Base-by-base conservation (phyloP, 2,888 invertebrate species). In the Protophormia terraenovae region DNA sequence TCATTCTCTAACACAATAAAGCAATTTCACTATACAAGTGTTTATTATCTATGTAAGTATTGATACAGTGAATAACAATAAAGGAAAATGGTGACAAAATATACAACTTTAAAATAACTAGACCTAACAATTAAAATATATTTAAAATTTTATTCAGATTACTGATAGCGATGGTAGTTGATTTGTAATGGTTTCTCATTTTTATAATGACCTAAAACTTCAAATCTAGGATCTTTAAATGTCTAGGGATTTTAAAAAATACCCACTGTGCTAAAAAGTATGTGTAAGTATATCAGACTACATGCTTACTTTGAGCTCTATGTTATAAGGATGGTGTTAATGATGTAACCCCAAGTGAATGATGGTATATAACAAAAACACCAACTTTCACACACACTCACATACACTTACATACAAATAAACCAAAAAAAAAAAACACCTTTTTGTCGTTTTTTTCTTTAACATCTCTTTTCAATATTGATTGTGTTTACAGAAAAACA, bases 1-100 rank as follows among this genome's bases (percentile, higher is more conserved):
- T 38, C 64, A 47, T 27, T 41, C 29, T 27, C 22, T 35, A 73
- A 73, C 73, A 81, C 90, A 89, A 86, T 89, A 90, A 89, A 89
- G 47, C 27, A 60, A 50, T 50, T 41, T 50, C 24, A 47, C 32
- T 19, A 10, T 22, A 35, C 7, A 41, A 41, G 45, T 45, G 41
- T 72, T 24, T 38, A 38, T n/a, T 53, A n/a, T n/a, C n/a, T n/a
- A n/a, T n/a, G 22, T 29, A 14, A 1, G 16, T 16, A 5, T 38
- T 29, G 0, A 19, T 14, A 38, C 2, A 32, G 32, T 32, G 32
- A 7, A 7, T 3, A 3, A 32, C n/a, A 32, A 32, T 32, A 32
- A 32, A 7, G 32, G 32, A 32, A 32, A 32, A 6, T 32, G 32
- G n/a, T n/a, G n/a, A n/a, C n/a, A n/a, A n/a, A n/a, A n/a, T n/a